phyloP scores from a whole-genome alignment of 2,797 vertebrate species.

The Sebastes nivosus region DNA sequence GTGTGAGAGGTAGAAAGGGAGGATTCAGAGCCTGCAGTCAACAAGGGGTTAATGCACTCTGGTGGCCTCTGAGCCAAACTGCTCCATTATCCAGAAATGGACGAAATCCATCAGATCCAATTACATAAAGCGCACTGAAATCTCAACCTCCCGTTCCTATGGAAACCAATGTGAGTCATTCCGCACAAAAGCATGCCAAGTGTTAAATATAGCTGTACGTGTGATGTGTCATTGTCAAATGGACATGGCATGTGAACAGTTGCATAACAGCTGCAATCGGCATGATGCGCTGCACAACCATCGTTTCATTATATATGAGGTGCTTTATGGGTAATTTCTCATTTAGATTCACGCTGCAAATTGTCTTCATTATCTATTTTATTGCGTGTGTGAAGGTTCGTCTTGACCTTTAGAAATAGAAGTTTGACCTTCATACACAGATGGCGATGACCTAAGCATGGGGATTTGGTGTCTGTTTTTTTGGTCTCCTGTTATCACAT shows the following conservation, averaged over 20 bases:
- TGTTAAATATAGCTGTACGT: conserved; percentile 66
- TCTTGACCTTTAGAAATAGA: not conserved
- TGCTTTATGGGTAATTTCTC: conserved; percentile 3
- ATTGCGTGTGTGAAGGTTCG: not conserved
- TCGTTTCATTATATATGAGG: not conserved
- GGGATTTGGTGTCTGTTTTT: too few species aligned
- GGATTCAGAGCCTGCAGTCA: not conserved
- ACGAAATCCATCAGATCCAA: conserved; percentile 54
- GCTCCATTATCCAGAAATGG: conserved; percentile 55
- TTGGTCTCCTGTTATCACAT: too few species aligned
- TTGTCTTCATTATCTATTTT: not conserved
- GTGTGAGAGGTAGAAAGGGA: not conserved
- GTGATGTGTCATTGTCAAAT: conserved; percentile 67
- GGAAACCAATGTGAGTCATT: conserved; percentile 71
- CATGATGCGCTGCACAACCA: conserved; percentile 3
- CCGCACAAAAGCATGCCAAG: conserved; percentile 48
- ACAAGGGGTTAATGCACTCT: conserved; percentile 57
- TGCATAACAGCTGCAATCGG: conserved; percentile 59
- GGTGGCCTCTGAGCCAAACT: conserved; percentile 45
- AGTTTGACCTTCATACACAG: not conserved
- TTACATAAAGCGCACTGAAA: conserved; percentile 62
- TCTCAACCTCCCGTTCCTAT: conserved; percentile 66
- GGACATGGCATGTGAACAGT: conserved; percentile 51
- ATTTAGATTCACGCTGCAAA: not conserved
- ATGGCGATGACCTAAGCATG: not conserved